Conservation (phyloP, 2,113 vertebrate species). For the Spermophilus dauricus region DNA sequence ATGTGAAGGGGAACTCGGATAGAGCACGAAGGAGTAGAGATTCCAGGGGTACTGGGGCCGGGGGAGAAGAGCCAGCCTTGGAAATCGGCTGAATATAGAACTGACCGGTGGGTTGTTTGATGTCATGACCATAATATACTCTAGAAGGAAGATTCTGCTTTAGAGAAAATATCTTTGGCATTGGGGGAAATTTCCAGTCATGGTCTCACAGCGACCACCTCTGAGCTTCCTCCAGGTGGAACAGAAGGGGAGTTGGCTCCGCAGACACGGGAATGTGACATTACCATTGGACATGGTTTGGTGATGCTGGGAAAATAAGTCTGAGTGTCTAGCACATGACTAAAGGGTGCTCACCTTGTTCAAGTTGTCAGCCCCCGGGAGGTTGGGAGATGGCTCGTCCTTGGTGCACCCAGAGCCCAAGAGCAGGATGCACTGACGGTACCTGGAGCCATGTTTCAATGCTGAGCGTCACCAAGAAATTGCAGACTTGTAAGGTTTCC, state of each 20-base stretch:
- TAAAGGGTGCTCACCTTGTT: neutral
- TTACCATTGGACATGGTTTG: neutral
- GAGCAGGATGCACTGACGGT: fast-evolving
- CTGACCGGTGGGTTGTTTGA: no score
- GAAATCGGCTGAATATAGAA: neutral
- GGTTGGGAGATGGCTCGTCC: neutral
- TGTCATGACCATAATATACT: neutral
- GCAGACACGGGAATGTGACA: neutral
- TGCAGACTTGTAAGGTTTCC: neutral
- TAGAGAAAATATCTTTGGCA: neutral
- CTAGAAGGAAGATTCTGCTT: neutral
- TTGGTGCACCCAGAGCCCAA: neutral
- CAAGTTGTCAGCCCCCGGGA: no score
- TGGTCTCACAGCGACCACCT: neutral
- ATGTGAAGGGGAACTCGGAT: neutral
- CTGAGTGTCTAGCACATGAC: neutral
- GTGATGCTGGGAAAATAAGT: neutral
- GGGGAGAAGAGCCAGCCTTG: neutral
- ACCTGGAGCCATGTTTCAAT: neutral
- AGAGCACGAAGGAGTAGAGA: neutral
- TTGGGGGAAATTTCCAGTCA: neutral
- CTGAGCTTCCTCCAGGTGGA: neutral
- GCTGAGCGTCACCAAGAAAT: neutral
- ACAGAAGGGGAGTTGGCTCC: neutral
- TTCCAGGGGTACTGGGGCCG: neutral